Evolutionary conservation across 2,113 vertebrate genomes (phyloP).

Genomic region (Cyprinodon variegatus): DNA sequence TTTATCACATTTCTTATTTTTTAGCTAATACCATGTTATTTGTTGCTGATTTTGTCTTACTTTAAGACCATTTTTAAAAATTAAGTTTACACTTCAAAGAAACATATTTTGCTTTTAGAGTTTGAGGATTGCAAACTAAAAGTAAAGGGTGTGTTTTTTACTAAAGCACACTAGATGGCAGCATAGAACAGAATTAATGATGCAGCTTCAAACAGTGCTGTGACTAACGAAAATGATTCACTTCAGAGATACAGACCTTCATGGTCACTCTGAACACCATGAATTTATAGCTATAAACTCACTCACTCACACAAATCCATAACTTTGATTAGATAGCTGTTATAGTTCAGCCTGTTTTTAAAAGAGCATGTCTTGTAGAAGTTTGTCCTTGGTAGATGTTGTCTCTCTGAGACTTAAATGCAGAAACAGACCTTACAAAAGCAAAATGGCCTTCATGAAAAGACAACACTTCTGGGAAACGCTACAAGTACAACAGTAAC

Average conservation of each 20-base stretch:
- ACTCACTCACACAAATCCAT: neutral
- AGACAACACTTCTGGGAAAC: constrained; percentile 29
- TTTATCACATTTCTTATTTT: neutral
- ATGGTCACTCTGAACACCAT: constrained; percentile 20
- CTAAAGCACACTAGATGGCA: constrained; percentile 49
- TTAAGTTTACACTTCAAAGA: too few relatives aligned
- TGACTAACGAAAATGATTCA: constrained; percentile 32
- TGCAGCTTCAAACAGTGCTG: neutral
- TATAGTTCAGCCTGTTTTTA: too few relatives aligned
- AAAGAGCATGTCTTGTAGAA: neutral
- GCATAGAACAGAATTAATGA: constrained; percentile 7
- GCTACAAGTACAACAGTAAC: neutral
- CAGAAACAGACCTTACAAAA: neutral
- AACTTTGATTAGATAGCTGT: neutral
- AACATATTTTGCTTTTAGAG: too few relatives aligned
- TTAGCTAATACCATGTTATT: neutral
- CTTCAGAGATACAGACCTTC: constrained; percentile 19
- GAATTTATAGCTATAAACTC: constrained; percentile 9
- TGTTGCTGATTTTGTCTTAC: too few relatives aligned
- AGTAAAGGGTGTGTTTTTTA: neutral
- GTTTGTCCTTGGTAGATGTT: constrained; percentile 25
- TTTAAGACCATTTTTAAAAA: too few relatives aligned
- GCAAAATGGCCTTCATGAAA: constrained; percentile 27
- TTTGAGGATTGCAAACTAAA: neutral
- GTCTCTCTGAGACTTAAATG: neutral